Conservation (phyloP, 1,140 invertebrate genomes). For the Rhagoletis zephyria region DNA sequence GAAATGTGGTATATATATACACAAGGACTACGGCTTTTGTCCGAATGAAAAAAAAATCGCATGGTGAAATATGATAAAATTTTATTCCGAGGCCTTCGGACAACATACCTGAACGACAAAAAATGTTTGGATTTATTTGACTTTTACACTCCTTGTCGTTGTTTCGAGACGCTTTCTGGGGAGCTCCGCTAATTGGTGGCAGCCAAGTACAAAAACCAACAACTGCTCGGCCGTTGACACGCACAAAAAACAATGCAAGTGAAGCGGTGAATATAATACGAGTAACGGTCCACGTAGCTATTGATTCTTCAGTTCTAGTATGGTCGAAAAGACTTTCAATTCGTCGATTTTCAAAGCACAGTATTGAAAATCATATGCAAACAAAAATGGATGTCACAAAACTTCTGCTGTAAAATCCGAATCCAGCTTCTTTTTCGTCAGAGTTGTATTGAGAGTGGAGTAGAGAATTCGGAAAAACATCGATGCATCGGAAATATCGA, state of each 20-base stretch:
- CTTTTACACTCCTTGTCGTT: neutral
- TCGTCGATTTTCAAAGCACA: neutral
- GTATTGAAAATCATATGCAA: slow-evolving; percentile 17
- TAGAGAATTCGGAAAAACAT: no score
- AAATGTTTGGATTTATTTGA: neutral
- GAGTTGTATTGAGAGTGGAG: slow-evolving; percentile 2
- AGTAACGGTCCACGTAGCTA: neutral
- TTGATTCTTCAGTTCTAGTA: neutral
- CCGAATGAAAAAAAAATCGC: neutral
- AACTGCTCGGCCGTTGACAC: neutral
- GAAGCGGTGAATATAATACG: neutral
- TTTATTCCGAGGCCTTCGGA: neutral
- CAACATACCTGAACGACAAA: neutral
- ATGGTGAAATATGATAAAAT: neutral
- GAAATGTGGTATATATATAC: neutral
- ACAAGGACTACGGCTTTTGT: slow-evolving; percentile 35
- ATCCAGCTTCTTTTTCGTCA: neutral
- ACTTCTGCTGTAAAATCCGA: neutral
- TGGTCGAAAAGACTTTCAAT: neutral
- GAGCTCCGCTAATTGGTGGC: neutral
- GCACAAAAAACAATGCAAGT: neutral
- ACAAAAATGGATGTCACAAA: neutral
- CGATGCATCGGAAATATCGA: no score
- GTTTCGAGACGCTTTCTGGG: neutral
- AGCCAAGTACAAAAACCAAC: neutral